Evolutionary conservation across 1,140 invertebrate genomes (phyloP).

Genomic region (Agrilus planipennis): DNA sequence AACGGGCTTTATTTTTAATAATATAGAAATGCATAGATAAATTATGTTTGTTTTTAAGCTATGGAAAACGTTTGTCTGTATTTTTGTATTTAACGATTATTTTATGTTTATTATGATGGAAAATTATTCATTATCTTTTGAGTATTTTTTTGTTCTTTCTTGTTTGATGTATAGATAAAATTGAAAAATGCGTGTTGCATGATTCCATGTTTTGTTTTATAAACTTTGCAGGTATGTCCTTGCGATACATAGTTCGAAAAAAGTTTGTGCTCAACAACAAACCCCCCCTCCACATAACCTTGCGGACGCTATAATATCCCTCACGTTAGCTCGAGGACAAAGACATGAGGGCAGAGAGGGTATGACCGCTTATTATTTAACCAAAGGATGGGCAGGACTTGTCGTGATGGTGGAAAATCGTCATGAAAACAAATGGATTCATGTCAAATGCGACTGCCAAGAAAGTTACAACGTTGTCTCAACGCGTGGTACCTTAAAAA

Average conservation of each 20-base stretch:
- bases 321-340: slow-evolving; percentile 82
- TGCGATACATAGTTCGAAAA: slow-evolving; percentile 87
- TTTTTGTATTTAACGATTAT: too few species aligned
- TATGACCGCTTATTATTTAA: slow-evolving; percentile 95
- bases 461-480: slow-evolving; percentile 96
- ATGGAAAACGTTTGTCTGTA: too few species aligned
- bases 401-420: slow-evolving; percentile 96
- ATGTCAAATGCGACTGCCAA: slow-evolving; percentile 93
- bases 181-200: too few species aligned
- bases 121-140: too few species aligned
- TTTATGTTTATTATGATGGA: too few species aligned
- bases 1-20: too few species aligned
- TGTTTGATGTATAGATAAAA: too few species aligned
- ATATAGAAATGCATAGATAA: too few species aligned
- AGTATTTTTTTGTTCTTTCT: too few species aligned
- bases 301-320: slow-evolving; percentile 86
- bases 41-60: too few species aligned
- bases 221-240: slow-evolving; percentile 56
- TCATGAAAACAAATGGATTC: slow-evolving; percentile 86
- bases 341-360: slow-evolving; percentile 84
- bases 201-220: too few species aligned
- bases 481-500: slow-evolving; percentile 79
- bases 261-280: slow-evolving; percentile 76
- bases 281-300: slow-evolving; percentile 70
- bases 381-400: slow-evolving; percentile 93